phyloP scores from a whole-genome alignment of 2,113 vertebrate species.

The Toxostoma redivivum region DNA sequence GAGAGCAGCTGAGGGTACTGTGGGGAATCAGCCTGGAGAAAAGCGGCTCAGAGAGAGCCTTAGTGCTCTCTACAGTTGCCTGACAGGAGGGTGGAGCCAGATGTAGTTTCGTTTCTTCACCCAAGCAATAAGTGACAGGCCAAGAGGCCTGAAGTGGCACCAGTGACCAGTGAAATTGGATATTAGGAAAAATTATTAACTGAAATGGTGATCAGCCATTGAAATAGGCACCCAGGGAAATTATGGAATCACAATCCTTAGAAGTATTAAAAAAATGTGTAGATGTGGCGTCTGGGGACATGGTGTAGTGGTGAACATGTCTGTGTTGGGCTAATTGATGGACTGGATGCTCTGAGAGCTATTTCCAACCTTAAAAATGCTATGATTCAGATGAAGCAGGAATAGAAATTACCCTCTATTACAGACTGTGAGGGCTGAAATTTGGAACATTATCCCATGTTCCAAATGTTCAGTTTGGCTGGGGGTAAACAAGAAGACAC shows the following conservation, averaged over 20 bases:
- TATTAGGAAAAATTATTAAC: background rate
- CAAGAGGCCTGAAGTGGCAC: background rate
- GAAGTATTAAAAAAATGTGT: background rate
- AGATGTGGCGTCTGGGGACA: background rate
- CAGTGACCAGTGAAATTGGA: background rate
- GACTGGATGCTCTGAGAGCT: background rate
- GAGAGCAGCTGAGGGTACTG: background rate
- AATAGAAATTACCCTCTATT: background rate
- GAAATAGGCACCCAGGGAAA: background rate
- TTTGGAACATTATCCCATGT: background rate
- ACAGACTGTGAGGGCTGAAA: background rate
- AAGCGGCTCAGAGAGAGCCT: background rate
- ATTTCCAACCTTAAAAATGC: background rate
- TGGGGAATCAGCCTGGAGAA: background rate
- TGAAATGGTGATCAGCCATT: background rate
- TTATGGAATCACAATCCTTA: background rate
- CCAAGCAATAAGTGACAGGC: too few relatives aligned
- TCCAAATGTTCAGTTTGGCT: background rate
- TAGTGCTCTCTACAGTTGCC: accelerated
- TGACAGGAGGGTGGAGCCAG: too few relatives aligned
- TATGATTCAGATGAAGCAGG: background rate
- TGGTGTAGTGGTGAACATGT: background rate
- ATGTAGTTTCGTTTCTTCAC: background rate
- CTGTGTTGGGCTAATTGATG: background rate
- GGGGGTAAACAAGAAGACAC: background rate